These are phyloP conservation scores for Aphelenchoides avenae DNA, from an alignment of 1,140 invertebrate species.

Conservation along the genomic window DNA sequence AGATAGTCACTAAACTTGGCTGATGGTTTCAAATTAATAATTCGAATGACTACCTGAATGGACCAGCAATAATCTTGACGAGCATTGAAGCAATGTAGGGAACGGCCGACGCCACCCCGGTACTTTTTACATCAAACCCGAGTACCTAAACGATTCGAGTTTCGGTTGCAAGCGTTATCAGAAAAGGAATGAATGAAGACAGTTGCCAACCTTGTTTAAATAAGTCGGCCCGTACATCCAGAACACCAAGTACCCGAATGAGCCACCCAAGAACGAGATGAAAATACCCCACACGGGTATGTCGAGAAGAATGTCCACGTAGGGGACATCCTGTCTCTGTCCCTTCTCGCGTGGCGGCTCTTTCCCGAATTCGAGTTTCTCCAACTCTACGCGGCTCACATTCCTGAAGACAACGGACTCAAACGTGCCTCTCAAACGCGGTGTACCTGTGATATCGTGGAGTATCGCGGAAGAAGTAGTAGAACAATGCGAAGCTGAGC, in stretches of 20 bases:
- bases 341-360: conserved; percentile 1
- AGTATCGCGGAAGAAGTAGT: conserved; percentile 37
- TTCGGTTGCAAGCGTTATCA: too few species aligned
- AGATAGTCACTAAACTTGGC: conserved; percentile 34
- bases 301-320: conserved; percentile 35
- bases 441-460: conserved; percentile 20
- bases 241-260: conserved; percentile 42
- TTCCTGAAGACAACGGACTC: conserved; percentile 10
- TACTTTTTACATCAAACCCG: conserved; percentile 33
- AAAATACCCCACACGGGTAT: conserved; percentile 27
- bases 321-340: conserved; percentile 26
- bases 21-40: too few species aligned
- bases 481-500: conserved; percentile 36
- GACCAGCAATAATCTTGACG: conserved; percentile 46
- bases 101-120: conserved; percentile 43
- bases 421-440: not conserved
- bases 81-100: conserved; percentile 35
- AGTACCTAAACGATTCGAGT: conserved; percentile 19
- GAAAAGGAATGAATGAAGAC: not conserved
- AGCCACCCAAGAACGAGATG: conserved; percentile 31
- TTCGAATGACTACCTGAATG: too few species aligned
- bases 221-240: conserved; percentile 39
- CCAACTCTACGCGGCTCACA: conserved; percentile 27
- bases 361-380: conserved; percentile 15
- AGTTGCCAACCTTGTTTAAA: conserved; percentile 33